Percentiles rank a stretch among this genome's conserved stretches.
These are phyloP conservation scores for Pedetes capensis DNA, from an alignment of 2,113 vertebrate genomes.

Conservation along the genomic window DNA sequence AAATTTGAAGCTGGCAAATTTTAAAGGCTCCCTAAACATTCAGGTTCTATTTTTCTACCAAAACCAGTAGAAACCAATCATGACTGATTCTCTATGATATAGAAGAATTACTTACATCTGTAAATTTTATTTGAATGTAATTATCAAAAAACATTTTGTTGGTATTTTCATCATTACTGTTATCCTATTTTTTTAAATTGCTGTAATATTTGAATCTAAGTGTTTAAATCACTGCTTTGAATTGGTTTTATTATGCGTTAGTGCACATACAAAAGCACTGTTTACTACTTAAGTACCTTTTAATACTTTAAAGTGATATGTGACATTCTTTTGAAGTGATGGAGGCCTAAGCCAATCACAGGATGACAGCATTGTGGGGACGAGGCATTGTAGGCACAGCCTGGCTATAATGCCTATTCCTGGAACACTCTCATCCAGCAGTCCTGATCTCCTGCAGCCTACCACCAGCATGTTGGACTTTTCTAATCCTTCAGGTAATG, in stretches of 20 bases:
- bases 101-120: neutral
- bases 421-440: constrained; percentile 93
- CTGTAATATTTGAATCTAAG: neutral
- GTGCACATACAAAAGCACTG: neutral
- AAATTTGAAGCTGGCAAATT: neutral
- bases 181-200: constrained; percentile 14
- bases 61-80: constrained; percentile 8
- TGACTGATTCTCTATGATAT: neutral
- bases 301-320: constrained; percentile 47
- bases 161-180: constrained; percentile 5
- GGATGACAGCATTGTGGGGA: constrained; percentile 98
- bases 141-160: constrained; percentile 31
- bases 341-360: constrained; percentile 94
- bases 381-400: constrained; percentile 95
- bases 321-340: constrained; percentile 86
- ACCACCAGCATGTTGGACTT: constrained; percentile 93
- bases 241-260: neutral
- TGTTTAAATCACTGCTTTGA: constrained; percentile 25
- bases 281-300: constrained; percentile 34
- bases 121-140: constrained; percentile 30
- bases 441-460: constrained; percentile 95
- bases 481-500: constrained; percentile 93
- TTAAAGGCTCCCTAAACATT: neutral
- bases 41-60: neutral
- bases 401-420: constrained; percentile 97